Conservation (phyloP, 2,888 invertebrate species). For the Endotricha flammealis region DNA sequence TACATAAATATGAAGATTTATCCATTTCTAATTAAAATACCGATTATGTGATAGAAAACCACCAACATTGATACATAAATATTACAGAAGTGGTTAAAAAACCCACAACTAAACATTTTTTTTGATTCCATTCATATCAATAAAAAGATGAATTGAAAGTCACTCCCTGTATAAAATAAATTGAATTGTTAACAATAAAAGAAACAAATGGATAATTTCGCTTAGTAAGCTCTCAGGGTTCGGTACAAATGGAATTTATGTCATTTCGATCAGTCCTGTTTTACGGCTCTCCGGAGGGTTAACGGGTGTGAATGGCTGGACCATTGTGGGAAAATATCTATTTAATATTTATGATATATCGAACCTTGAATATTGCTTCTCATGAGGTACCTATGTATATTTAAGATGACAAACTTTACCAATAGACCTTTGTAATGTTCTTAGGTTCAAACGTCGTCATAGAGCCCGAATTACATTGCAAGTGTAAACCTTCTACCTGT, state of each 20-base stretch:
- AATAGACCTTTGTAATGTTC: too few species aligned
- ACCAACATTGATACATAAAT: too few species aligned
- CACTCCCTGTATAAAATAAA: conserved; percentile 13
- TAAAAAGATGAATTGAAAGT: conserved; percentile 19
- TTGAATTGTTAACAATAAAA: conserved; percentile 45
- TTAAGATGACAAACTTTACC: too few species aligned
- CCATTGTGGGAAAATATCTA: conserved; percentile 75
- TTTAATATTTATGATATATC: conserved; percentile 73
- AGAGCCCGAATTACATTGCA: too few species aligned
- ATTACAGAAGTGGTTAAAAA: too few species aligned
- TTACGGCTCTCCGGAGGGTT: conserved; percentile 65
- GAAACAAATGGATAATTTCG: conserved; percentile 57
- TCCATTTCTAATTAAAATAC: too few species aligned
- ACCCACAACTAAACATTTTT: background rate
- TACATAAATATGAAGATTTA: too few species aligned
- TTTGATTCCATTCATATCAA: conserved; percentile 13
- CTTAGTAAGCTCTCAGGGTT: conserved; percentile 53
- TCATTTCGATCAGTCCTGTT: conserved; percentile 60
- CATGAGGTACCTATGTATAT: conserved; percentile 42
- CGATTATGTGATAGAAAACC: too few species aligned
- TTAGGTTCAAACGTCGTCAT: too few species aligned
- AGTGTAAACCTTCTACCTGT: too few species aligned
- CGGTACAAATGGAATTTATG: conserved; percentile 52
- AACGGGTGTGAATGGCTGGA: conserved; percentile 70
- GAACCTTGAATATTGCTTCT: conserved; percentile 42